Base-by-base conservation (phyloP, 2,888 invertebrate genomes). In the Cephus spinipes region DNA sequence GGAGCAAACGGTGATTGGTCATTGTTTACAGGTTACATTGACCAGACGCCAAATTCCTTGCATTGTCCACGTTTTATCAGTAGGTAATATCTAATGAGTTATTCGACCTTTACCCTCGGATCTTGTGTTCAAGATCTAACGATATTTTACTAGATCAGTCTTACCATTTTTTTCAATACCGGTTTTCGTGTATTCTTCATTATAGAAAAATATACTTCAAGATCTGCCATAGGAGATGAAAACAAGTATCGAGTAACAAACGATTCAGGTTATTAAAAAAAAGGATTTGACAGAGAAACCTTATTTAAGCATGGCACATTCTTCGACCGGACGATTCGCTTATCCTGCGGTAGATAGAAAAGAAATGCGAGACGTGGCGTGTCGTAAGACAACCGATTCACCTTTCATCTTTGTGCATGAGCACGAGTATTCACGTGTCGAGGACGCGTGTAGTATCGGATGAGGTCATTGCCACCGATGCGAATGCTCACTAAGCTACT, bases 401-500 rank as follows among this genome's bases (percentile, higher is more conserved):
- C 55, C 55, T 55, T 55, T 55, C 55, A 55, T 55, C 55, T 55
- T 23, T 55, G 55, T 55, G 55, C 55, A 55, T 55, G 55, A 55
- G 55, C 55, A 1, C 15, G 23, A 55, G 55, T 55, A 55, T 55
- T 55, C 55, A 55, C 55, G 55, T 55, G 55, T 55, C 55, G 55
- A 55, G 55, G 55, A 55, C 55, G 55, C 55, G 23, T 55, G 55
- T 55, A 55, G 9, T 71, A 33, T 33, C 71, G 71, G 31, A 71
- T 12, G 71, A 71, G 71, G 71, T 71, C 71, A 71, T 32, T 71
- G 71, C 31, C 71, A 71, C 23, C 71, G 71, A 71, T 15, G 71
- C 15, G 15, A 31, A 71, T 71, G 12, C 71, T 32, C 71, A 23
- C 71, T 71, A 9, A 55, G 55, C 55, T 71, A 12, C 71, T 33